These are phyloP conservation scores for Clarias magur DNA, from an alignment of 2,113 vertebrate genomes.

Conservation along the genomic window DNA sequence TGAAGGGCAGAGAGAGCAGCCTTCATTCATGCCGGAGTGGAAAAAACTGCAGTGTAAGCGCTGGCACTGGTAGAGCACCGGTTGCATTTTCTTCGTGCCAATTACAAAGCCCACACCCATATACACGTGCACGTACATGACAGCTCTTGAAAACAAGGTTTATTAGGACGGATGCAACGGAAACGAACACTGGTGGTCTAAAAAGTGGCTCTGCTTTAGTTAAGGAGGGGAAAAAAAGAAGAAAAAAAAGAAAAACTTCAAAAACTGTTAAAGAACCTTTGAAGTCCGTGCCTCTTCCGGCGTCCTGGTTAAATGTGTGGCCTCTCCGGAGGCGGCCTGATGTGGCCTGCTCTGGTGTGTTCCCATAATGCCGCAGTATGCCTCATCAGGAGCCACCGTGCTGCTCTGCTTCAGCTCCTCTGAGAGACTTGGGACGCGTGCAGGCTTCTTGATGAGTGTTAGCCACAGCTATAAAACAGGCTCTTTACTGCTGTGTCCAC, in stretches of 20 bases:
- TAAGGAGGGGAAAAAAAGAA: background rate
- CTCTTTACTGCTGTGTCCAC: slow-evolving; percentile 37
- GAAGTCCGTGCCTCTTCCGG: slow-evolving; percentile 45
- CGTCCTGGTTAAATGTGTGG: slow-evolving; percentile 31
- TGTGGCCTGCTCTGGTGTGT: slow-evolving; percentile 44
- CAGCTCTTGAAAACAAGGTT: slow-evolving; percentile 1
- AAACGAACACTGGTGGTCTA: slow-evolving; percentile 35
- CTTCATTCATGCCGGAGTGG: background rate
- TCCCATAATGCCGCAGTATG: slow-evolving; percentile 38
- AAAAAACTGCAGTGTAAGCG: slow-evolving; percentile 17
- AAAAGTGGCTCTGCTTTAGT: slow-evolving; percentile 21
- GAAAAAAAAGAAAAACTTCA: slow-evolving; percentile 8
- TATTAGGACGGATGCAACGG: slow-evolving; percentile 31
- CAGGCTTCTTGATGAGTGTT: slow-evolving; percentile 49
- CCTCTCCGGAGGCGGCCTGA: slow-evolving; percentile 29
- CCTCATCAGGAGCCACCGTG: slow-evolving; percentile 45
- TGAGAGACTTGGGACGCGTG: slow-evolving; percentile 39
- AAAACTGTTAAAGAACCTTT: slow-evolving; percentile 50
- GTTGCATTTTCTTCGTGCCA: slow-evolving; percentile 6
- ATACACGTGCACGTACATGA: slow-evolving; percentile 25
- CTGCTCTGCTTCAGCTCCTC: slow-evolving; percentile 22
- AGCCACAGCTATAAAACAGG: slow-evolving; percentile 47
- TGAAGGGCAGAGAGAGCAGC: background rate
- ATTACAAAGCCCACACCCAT: slow-evolving; percentile 21
- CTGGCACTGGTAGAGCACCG: background rate